Evolutionary conservation across 2,113 vertebrate species (phyloP).

Genomic region (Eurystomus gularis): DNA sequence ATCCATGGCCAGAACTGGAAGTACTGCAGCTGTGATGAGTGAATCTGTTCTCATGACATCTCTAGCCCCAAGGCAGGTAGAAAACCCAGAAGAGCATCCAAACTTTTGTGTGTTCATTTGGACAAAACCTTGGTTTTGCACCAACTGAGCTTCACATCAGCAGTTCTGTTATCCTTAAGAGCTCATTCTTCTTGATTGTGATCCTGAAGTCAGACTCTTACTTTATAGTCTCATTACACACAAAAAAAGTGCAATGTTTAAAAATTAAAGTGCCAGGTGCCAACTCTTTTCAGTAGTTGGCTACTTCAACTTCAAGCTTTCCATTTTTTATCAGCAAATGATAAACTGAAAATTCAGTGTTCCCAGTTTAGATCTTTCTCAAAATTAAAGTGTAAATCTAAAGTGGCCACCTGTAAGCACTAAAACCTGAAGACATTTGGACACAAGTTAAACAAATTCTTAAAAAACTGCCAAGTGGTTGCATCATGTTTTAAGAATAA

Average conservation of each 20-base stretch:
- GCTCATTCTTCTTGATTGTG: constrained; percentile 28
- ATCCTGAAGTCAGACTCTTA: constrained; percentile 44
- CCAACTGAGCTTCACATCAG: background rate
- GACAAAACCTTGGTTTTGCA: constrained; percentile 13
- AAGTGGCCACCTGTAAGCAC: constrained; percentile 65
- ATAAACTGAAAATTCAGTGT: constrained; percentile 54
- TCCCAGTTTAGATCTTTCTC: constrained; percentile 62
- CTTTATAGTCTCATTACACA: constrained; percentile 38
- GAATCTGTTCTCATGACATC: constrained; percentile 57
- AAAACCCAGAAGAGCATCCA: constrained; percentile 48
- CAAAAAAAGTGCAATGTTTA: background rate
- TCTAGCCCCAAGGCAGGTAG: constrained; percentile 54
- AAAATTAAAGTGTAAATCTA: constrained; percentile 67
- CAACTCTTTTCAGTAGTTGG: constrained; percentile 55
- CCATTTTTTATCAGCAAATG: constrained; percentile 67
- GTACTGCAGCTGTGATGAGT: constrained; percentile 59
- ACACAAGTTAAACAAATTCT: constrained; percentile 38
- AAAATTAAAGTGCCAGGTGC: constrained; percentile 67
- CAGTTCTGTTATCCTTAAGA: constrained; percentile 37
- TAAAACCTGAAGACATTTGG: constrained; percentile 69
- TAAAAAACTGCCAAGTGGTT: constrained; percentile 18
- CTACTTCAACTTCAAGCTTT: constrained; percentile 65
- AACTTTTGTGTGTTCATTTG: constrained; percentile 17
- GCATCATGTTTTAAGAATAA: constrained; percentile 16
- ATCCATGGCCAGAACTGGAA: constrained; percentile 38